Evolutionary conservation across 2,113 vertebrate genomes (phyloP), one percentile per base, ranked within the genome.

Genomic region (Nycticorax nycticorax): DNA sequence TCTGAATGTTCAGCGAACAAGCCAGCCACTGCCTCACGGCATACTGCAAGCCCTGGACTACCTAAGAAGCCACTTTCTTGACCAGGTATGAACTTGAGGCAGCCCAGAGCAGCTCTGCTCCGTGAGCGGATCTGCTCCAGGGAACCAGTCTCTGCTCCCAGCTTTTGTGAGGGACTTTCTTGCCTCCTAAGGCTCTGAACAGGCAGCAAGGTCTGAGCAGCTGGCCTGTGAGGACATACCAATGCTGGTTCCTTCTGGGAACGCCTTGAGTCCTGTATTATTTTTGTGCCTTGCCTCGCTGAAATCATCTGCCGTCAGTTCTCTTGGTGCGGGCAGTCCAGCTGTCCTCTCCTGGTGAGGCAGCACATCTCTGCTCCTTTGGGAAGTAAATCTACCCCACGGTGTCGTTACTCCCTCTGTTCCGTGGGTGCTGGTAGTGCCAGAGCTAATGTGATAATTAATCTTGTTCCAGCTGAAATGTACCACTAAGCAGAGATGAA

Each of bases 11-110:
- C 98, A 98, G 95, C 97, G 98, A 94, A 98, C 98, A 6, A 98
- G 98, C 62, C 98, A 98, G 35, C 98, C 99, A 0, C 94, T 99
- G 74, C 99, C 99, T 19, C 98, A 97, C 1, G 95, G 98, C 94
- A 98, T 99, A 74, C 97, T 99, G 82, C 96, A 98, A 92, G 99
- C 99, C 6, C 98, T 99, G 97, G 96, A 98, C 33, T 98, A 98
- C 57, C 98, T 99, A 60, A 98, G 98, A 78, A 97, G 91, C 18
- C 96, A 98, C 66, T 98, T 98, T 85, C 97, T 99, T 79, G 98
- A 99, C 96, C 99, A 99, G 98, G 98, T 98, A 97, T 33, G 82
- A 62, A 12, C 67, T 90, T 8, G 0, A 60, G 76, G 88, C 66
- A 73, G 62, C 48, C 47, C 59, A 77, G 33, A 67, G 63, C 32